These are phyloP conservation scores for Eilema griseolum DNA, from an alignment of 2,888 invertebrate species.

Conservation along the genomic window DNA sequence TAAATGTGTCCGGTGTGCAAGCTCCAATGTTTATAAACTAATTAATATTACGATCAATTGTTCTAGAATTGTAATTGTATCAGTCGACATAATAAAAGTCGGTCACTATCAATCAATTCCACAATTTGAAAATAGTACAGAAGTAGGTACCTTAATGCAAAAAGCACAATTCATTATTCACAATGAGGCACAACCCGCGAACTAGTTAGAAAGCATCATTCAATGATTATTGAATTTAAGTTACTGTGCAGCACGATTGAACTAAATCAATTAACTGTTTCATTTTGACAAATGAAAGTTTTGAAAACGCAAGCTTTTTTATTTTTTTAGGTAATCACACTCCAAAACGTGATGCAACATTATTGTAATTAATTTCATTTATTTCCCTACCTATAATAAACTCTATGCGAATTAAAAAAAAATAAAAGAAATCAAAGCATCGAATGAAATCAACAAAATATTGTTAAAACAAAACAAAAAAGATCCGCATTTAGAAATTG, in stretches of 20 bases:
- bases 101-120: background rate
- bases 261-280: constrained; percentile 1
- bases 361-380: background rate
- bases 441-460: background rate
- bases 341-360: background rate
- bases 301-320: background rate
- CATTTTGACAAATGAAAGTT: background rate
- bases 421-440: background rate
- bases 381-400: background rate
- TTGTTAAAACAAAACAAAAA: background rate
- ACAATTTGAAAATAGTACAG: background rate
- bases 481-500: constrained; percentile 3
- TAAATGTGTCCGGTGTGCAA: too few species aligned
- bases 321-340: background rate
- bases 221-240: background rate
- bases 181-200: background rate
- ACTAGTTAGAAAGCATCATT: background rate
- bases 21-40: too few species aligned
- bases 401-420: background rate
- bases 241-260: background rate
- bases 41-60: background rate
- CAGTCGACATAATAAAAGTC: background rate
- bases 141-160: background rate
- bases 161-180: constrained; percentile 3
- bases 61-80: background rate